A percentile compares a stretch with the other conserved stretches of the same genome.
phyloP scores from a whole-genome alignment of 2,888 invertebrate genomes.

The Shargacucullia verbasci region DNA sequence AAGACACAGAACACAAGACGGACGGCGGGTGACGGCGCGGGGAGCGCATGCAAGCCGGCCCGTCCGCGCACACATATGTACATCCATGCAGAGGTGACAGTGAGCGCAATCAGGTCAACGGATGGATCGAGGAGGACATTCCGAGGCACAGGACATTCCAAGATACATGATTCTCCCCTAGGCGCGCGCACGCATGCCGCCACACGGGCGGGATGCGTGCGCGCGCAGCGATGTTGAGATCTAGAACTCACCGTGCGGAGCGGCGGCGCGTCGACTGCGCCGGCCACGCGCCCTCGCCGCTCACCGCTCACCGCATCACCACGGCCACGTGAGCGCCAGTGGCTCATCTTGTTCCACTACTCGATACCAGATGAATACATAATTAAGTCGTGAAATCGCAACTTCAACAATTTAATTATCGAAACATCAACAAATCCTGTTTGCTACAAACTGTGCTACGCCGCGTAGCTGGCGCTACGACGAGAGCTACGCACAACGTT shows the following conservation, averaged over 20 bases:
- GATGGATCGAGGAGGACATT: conserved; percentile 89
- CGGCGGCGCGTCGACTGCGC: conserved; percentile 62
- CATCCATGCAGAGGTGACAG: conserved; percentile 85
- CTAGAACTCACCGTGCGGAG: conserved; percentile 87
- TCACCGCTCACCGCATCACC: conserved; percentile 42
- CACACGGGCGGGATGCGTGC: conserved; percentile 70
- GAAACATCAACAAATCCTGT: conserved; percentile 41
- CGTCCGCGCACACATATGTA: conserved; percentile 78
- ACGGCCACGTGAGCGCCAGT: conserved; percentile 43
- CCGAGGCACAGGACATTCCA: conserved; percentile 90
- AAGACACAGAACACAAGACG: conserved; percentile 88
- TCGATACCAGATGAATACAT: conserved; percentile 69
- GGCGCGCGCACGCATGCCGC: conserved; percentile 81
- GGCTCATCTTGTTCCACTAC: conserved; percentile 75
- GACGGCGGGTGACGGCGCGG: conserved; percentile 74
- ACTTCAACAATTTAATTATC: conserved; percentile 52
- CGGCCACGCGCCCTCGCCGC: conserved; percentile 57
- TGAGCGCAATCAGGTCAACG: conserved; percentile 82
- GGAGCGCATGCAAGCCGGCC: conserved; percentile 82
- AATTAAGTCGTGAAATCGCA: conserved; percentile 60
- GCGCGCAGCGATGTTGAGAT: conserved; percentile 89
- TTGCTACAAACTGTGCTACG: conserved; percentile 42
- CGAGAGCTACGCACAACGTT: conserved; percentile 27
- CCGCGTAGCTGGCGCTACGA: conserved; percentile 40
- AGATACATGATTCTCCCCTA: conserved; percentile 90